Conservation (phyloP, 2,888 invertebrate species). For the Calameuta idolon region DNA sequence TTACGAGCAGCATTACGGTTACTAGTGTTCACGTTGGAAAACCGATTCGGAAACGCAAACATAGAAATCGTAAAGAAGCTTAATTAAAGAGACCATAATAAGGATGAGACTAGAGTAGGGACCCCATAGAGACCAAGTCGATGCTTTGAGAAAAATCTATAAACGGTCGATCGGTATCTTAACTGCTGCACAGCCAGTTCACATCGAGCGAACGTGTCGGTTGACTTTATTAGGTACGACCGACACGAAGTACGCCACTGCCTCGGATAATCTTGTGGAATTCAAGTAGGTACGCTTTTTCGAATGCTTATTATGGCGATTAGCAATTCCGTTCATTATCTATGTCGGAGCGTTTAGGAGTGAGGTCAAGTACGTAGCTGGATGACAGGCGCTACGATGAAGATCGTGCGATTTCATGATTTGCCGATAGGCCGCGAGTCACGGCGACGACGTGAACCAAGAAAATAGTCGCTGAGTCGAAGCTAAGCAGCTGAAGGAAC, state of each 20-base stretch:
- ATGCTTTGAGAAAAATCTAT: conserved; percentile 9
- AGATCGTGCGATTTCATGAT: background rate
- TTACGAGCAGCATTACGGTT: background rate
- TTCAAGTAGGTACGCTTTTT: background rate
- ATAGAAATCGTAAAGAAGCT: conserved; percentile 25
- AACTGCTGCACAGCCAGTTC: conserved; percentile 10
- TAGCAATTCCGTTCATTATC: background rate
- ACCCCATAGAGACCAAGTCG: background rate
- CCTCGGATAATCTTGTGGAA: background rate
- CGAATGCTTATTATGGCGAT: background rate
- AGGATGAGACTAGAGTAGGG: background rate
- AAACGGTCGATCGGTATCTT: conserved; percentile 27
- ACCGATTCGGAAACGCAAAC: background rate
- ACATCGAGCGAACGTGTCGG: background rate
- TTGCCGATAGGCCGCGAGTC: background rate
- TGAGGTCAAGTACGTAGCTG: background rate
- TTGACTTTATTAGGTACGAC: background rate
- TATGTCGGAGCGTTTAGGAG: background rate
- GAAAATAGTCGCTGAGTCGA: background rate
- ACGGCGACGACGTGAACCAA: background rate
- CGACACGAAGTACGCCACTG: background rate
- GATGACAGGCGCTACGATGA: background rate
- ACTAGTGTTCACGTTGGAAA: background rate
- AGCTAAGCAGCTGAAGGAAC: background rate
- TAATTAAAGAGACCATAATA: conserved; percentile 13